Evolutionary conservation across 2,888 invertebrate genomes (phyloP).

Genomic region (Lacanobia oleracea): DNA sequence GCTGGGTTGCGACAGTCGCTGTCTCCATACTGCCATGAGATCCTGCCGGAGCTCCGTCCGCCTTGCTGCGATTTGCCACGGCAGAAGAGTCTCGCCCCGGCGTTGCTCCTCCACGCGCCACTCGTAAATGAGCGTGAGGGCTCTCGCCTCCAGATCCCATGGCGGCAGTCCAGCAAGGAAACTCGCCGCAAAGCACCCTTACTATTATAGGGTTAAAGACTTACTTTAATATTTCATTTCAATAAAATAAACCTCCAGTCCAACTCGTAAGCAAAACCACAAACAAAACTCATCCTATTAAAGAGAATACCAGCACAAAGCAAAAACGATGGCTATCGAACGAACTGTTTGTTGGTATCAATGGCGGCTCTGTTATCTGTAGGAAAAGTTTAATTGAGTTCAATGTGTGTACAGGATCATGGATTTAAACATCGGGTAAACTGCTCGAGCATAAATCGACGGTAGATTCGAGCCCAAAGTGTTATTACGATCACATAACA

Average conservation of each 20-base stretch:
- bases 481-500: constrained; percentile 37
- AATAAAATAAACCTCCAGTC: neutral
- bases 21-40: no score
- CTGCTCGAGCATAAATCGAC: constrained; percentile 18
- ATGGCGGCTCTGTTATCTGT: constrained; percentile 33
- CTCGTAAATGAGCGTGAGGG: no score
- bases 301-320: constrained; percentile 26
- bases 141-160: no score
- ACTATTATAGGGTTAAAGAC: neutral
- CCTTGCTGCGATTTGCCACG: no score
- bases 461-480: constrained; percentile 13
- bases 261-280: neutral
- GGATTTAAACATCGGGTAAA: constrained; percentile 19
- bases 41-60: no score
- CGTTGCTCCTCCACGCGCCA: no score
- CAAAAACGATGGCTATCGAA: constrained; percentile 27
- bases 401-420: constrained; percentile 25
- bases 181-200: no score
- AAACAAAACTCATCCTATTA: constrained; percentile 34
- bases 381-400: constrained; percentile 53
- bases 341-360: constrained; percentile 32
- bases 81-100: no score
- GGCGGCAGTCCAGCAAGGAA: no score
- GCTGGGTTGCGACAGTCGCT: no score
- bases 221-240: neutral